These are phyloP conservation scores for Halichondria panicea DNA, from an alignment of 37 sponge, comb jelly and placozoan species.

Conservation along the genomic window DNA sequence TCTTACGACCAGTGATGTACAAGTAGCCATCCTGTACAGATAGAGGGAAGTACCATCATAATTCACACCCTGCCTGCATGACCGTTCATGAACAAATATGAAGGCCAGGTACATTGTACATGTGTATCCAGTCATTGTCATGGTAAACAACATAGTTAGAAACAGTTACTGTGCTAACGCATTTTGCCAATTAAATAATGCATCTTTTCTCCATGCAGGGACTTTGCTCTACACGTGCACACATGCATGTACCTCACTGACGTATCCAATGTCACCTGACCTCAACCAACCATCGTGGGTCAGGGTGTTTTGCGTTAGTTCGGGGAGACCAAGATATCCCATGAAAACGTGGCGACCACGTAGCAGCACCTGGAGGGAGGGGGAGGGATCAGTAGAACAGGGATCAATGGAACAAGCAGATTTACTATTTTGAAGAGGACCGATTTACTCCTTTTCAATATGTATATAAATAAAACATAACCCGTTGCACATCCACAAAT, in stretches of 20 bases:
- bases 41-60: neutral
- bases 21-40: constrained; percentile 43
- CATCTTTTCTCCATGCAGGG: neutral
- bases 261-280: constrained; percentile 76
- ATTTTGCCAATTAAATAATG: neutral
- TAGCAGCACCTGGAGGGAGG: constrained; percentile 56
- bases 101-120: too few relatives aligned
- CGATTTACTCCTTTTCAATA: neutral
- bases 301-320: constrained; percentile 49
- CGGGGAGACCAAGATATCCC: constrained; percentile 71
- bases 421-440: too few relatives aligned
- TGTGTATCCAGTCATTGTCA: neutral
- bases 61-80: too few relatives aligned
- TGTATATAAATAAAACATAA: neutral
- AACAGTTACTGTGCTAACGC: neutral
- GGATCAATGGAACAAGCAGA: neutral
- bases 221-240: neutral
- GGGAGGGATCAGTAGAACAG: neutral
- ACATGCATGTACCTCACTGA: constrained; percentile 45
- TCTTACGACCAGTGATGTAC: constrained; percentile 70
- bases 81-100: too few relatives aligned
- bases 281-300: constrained; percentile 70
- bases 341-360: constrained; percentile 82
- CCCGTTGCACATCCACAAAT: neutral
- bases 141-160: neutral